phyloP scores from a whole-genome alignment of 1,140 invertebrate genomes.

The Caenorhabditis brenneri region DNA sequence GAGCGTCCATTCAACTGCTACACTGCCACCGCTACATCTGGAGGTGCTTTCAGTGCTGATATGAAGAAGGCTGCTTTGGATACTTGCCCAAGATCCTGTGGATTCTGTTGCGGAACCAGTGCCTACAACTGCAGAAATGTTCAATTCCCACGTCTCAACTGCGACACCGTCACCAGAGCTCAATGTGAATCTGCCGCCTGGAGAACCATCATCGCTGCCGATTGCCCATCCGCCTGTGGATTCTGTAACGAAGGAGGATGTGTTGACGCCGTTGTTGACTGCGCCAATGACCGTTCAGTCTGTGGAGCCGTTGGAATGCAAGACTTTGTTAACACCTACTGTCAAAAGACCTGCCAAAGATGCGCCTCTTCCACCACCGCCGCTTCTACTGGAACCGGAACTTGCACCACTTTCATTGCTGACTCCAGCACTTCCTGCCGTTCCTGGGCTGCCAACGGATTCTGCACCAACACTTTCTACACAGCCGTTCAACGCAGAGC shows the following conservation, averaged over 20 bases:
- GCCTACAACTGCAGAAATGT: constrained; percentile 31
- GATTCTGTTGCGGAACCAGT: constrained; percentile 40
- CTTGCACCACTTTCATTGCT: neutral
- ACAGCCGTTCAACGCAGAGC: neutral
- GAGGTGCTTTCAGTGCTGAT: neutral
- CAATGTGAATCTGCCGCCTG: neutral
- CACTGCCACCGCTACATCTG: neutral
- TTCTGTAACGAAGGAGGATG: constrained; percentile 49
- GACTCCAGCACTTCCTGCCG: neutral
- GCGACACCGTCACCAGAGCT: neutral
- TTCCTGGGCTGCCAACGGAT: constrained; percentile 10
- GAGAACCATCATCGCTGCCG: constrained; percentile 25
- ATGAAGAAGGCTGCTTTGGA: constrained; percentile 9
- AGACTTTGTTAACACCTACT: neutral
- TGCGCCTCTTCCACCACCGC: neutral
- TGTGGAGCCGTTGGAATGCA: neutral
- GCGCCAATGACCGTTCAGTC: constrained; percentile 18
- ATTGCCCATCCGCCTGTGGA: constrained; percentile 42
- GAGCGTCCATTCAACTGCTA: neutral
- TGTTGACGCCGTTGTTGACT: constrained; percentile 30
- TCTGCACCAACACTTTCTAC: constrained; percentile 32
- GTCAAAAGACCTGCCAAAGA: neutral
- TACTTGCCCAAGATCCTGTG: constrained; percentile 37
- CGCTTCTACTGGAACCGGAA: neutral
- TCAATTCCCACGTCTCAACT: constrained; percentile 21